Conservation (phyloP, 2,797 vertebrate genomes). For the Protonibea diacanthus region DNA sequence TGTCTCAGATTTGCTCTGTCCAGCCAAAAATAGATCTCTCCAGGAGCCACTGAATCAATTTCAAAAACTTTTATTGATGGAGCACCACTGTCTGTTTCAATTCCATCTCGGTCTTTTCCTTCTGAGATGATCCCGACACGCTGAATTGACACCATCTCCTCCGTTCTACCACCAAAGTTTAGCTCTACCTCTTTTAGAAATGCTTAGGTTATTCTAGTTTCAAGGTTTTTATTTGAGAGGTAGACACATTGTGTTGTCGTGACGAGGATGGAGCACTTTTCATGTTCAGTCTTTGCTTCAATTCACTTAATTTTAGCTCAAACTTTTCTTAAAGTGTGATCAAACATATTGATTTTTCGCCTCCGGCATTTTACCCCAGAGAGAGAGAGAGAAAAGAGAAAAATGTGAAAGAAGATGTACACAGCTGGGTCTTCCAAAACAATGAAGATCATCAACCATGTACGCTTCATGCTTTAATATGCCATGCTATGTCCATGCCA, state of each 20-base stretch:
- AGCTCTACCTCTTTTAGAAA: background rate
- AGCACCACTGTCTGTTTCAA: slow-evolving; percentile 8
- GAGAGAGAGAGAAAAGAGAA: background rate
- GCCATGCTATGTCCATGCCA: background rate
- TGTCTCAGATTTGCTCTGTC: background rate
- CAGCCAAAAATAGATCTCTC: slow-evolving; percentile 27
- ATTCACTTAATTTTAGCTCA: background rate
- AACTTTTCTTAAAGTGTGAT: slow-evolving; percentile 8
- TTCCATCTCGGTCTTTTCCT: background rate
- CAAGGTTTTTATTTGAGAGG: background rate
- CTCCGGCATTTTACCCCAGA: background rate
- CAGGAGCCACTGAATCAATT: slow-evolving; percentile 33
- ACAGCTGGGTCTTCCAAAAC: background rate
- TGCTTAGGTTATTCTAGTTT: background rate
- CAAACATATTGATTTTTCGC: background rate
- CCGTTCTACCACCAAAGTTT: background rate
- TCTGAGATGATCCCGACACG: background rate
- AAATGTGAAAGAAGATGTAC: no score
- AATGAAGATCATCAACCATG: background rate
- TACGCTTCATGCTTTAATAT: background rate
- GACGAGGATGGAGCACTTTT: background rate
- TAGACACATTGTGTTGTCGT: background rate
- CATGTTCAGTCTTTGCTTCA: background rate
- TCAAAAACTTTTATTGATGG: slow-evolving; percentile 29
- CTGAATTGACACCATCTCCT: slow-evolving; percentile 14